phyloP scores from a whole-genome alignment of 2,888 invertebrate genomes.

The Apoda limacodes region DNA sequence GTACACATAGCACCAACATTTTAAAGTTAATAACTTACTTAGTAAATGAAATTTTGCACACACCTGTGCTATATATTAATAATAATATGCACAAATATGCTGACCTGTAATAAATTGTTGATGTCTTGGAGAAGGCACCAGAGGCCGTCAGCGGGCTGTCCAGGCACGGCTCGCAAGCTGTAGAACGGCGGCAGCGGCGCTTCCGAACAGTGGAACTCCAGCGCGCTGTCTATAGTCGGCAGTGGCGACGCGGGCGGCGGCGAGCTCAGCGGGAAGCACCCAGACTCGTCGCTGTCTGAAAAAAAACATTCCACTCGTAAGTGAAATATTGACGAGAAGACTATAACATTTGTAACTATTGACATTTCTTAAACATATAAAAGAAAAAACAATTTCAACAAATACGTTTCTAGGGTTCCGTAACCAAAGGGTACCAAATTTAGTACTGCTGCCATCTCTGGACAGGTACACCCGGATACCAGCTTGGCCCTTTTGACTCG shows the following conservation, averaged over 20 bases:
- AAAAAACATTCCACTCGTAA: no score
- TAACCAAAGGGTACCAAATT: no score
- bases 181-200: slow-evolving; percentile 84
- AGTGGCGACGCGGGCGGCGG: slow-evolving; percentile 68
- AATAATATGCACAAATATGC: not conserved
- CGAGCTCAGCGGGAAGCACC: slow-evolving; percentile 72
- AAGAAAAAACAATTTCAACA: no score
- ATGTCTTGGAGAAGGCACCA: slow-evolving; percentile 87
- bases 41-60: not conserved
- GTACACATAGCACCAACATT: not conserved
- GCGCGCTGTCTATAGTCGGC: slow-evolving; percentile 60
- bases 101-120: slow-evolving; percentile 76
- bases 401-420: no score
- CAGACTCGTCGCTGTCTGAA: slow-evolving; percentile 61
- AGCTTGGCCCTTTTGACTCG: no score
- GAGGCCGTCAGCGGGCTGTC: slow-evolving; percentile 71
- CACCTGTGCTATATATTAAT: slow-evolving; percentile 1
- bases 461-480: no score
- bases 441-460: no score
- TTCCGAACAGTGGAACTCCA: slow-evolving; percentile 87
- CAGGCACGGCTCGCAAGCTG: slow-evolving; percentile 73
- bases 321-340: no score
- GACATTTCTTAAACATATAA: no score
- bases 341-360: no score
- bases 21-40: not conserved